Percentiles rank a stretch among this genome's conserved stretches.
Conservation (phyloP, 1,140 invertebrate species). For the Drosophila chauvacae region DNA sequence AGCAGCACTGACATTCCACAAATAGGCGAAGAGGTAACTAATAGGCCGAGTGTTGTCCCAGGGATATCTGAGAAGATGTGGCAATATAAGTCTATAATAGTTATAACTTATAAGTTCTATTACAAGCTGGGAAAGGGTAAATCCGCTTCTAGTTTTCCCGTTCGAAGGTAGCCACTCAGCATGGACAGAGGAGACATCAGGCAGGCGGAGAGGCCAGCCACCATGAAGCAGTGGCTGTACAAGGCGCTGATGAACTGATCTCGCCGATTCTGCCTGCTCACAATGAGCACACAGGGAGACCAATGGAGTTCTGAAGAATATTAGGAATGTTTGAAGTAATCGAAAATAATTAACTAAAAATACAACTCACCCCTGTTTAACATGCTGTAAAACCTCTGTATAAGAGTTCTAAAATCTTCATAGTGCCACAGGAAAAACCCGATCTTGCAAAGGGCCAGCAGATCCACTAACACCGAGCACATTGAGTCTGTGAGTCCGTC, state of each 20-base stretch:
- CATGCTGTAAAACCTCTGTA: background rate
- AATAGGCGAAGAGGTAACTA: constrained; percentile 53
- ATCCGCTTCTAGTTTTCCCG: constrained; percentile 4
- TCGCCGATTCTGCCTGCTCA: constrained; percentile 8
- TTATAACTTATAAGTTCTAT: no score
- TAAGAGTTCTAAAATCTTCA: constrained; percentile 19
- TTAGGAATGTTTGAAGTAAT: background rate
- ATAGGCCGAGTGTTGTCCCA: constrained; percentile 32
- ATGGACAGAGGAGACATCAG: constrained; percentile 35
- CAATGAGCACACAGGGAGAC: background rate
- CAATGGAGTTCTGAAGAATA: constrained; percentile 14
- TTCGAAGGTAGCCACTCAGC: background rate
- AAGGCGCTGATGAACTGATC: constrained; percentile 48
- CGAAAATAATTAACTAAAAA: background rate
- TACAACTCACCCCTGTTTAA: constrained; percentile 26
- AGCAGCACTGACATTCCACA: constrained; percentile 53
- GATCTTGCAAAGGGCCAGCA: constrained; percentile 43
- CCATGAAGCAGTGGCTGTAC: constrained; percentile 30
- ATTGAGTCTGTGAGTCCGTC: constrained; percentile 38
- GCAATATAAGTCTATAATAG: background rate
- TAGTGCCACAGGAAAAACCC: constrained; percentile 14
- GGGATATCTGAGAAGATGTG: constrained; percentile 38
- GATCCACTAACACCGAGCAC: constrained; percentile 48
- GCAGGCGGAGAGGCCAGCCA: constrained; percentile 28
- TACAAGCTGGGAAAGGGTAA: constrained; percentile 60